These are phyloP conservation scores for Spodoptera picta DNA, from an alignment of 2,888 invertebrate genomes.

Conservation along the genomic window DNA sequence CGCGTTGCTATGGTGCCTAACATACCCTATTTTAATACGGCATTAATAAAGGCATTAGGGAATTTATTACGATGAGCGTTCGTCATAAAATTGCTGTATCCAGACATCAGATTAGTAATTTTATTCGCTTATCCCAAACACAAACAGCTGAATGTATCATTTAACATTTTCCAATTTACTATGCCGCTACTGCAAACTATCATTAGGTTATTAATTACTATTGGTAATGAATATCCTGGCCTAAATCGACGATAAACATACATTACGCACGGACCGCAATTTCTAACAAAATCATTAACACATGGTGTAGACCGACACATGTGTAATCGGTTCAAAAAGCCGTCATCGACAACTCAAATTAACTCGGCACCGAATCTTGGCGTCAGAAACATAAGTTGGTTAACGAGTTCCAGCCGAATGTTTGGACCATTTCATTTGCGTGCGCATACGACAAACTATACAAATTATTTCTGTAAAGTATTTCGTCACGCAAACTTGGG, in stretches of 20 bases:
- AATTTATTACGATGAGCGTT: slow-evolving; percentile 38
- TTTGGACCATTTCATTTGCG: slow-evolving; percentile 73
- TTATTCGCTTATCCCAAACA: neutral
- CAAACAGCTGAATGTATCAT: slow-evolving; percentile 4
- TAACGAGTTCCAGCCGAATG: slow-evolving; percentile 72
- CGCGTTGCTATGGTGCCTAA: slow-evolving; percentile 59
- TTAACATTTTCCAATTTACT: slow-evolving; percentile 1
- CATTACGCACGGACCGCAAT: slow-evolving; percentile 14
- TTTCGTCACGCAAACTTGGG: slow-evolving; percentile 73
- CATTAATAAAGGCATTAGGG: slow-evolving; percentile 53
- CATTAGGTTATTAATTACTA: slow-evolving; percentile 20
- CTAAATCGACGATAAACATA: slow-evolving; percentile 34
- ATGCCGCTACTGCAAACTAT: slow-evolving; percentile 4
- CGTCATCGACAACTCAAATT: slow-evolving; percentile 63
- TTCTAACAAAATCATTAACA: slow-evolving; percentile 45
- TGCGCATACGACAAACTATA: slow-evolving; percentile 73
- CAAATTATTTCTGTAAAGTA: slow-evolving; percentile 74
- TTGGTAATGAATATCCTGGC: slow-evolving; percentile 21
- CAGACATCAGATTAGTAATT: slow-evolving; percentile 18
- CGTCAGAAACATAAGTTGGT: slow-evolving; percentile 67
- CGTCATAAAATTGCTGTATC: slow-evolving; percentile 26
- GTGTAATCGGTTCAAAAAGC: slow-evolving; percentile 65
- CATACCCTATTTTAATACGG: slow-evolving; percentile 59
- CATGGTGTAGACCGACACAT: slow-evolving; percentile 56
- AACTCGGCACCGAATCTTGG: slow-evolving; percentile 63